Conservation (phyloP, 2,797 vertebrate species). For the Hafferia zeledoni region DNA sequence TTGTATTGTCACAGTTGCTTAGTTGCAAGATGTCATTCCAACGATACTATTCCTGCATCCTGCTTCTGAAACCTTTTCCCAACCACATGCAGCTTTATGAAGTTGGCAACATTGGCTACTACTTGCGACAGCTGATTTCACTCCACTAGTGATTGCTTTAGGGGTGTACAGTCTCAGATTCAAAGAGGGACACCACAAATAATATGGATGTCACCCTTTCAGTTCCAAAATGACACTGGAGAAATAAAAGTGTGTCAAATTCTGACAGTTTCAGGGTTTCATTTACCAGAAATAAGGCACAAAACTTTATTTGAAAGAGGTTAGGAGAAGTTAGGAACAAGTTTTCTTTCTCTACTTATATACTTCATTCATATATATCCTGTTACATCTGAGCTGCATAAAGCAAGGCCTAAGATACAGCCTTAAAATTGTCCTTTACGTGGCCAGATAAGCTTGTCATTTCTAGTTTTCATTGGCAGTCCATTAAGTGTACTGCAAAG, state of each 20-base stretch:
- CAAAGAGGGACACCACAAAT: neutral
- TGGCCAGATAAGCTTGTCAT: neutral
- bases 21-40: neutral
- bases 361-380: neutral
- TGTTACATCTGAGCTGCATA: neutral
- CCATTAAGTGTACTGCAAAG: neutral
- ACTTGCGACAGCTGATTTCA: neutral
- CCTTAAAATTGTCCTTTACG: neutral
- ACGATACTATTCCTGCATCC: accelerated
- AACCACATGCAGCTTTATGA: neutral
- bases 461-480: neutral
- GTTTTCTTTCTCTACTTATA: neutral
- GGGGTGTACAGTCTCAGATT: neutral
- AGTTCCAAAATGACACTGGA: neutral
- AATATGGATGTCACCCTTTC: neutral
- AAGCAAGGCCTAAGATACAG: neutral
- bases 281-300: neutral
- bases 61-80: neutral
- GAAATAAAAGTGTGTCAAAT: neutral
- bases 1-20: accelerated
- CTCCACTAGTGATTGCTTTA: neutral
- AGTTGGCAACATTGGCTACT: accelerated
- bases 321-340: neutral
- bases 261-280: neutral
- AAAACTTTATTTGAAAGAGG: neutral